Evolutionary conservation across 2,113 vertebrate species (phyloP).

Genomic region (Carassius auratus): DNA sequence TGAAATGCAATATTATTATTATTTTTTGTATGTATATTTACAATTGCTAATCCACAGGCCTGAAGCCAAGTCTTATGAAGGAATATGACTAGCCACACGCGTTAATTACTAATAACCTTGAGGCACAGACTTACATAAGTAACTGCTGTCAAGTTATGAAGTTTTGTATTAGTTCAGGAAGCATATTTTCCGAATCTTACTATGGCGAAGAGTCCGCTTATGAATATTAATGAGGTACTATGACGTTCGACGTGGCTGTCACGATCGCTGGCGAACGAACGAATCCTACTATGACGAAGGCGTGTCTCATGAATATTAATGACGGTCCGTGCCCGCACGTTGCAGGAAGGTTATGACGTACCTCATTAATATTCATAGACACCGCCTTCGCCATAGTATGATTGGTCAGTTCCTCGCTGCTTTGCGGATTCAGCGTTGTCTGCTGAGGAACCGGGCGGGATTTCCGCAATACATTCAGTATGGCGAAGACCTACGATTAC

Average conservation of each 20-base stretch:
- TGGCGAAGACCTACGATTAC: slow-evolving; percentile 98
- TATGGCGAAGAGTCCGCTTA: background rate
- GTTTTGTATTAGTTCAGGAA: slow-evolving; percentile 17
- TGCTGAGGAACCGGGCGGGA: slow-evolving; percentile 73
- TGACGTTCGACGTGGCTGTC: slow-evolving; percentile 3
- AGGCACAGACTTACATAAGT: background rate
- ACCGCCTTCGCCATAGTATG: background rate
- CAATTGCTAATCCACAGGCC: background rate
- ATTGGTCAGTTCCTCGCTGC: slow-evolving; percentile 5
- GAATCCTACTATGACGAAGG: background rate
- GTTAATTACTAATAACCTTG: slow-evolving; percentile 1
- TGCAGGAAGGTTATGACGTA: background rate
- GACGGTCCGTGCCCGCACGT: background rate
- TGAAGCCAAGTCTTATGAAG: background rate
- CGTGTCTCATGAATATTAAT: slow-evolving; percentile 9
- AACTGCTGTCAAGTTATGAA: background rate
- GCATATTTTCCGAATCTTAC: background rate
- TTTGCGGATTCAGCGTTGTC: slow-evolving; percentile 28
- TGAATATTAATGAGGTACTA: background rate
- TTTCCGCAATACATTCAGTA: slow-evolving; percentile 80
- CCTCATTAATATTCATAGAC: slow-evolving; percentile 13
- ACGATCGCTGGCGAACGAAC: background rate
- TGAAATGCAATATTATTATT: background rate
- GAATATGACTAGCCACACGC: background rate
- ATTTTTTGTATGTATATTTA: too few species aligned